Base-by-base conservation (phyloP, 2,797 vertebrate species). In the Tauraco hartlaubi region DNA sequence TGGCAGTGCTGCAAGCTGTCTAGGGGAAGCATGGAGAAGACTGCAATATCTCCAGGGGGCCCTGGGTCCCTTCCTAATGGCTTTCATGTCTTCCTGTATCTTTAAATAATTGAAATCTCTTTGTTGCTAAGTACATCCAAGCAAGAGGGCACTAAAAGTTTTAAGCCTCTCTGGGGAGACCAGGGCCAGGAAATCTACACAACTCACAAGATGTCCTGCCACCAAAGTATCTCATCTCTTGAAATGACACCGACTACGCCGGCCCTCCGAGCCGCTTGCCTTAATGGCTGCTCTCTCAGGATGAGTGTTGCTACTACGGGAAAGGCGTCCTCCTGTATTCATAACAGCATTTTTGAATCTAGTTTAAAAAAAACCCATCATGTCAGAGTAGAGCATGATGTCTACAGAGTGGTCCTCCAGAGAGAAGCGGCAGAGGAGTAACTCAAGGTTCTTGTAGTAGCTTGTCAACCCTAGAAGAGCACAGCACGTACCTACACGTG, bases 31-130 rank as follows among this genome's bases (percentile, higher is more conserved):
- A 37, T 3, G 69, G 66, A 86, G 67, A 90, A 96, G 63, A 6
- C 73, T 80, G 49, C 37, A 56, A 4, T 11, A n/a, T 68, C 93
- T 96, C 81, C 14, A 2, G 31, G 64, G 82, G 87, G 83, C 90
- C 52, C 41, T 41, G 10, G 44, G 90, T 75, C 84, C 88, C 62
- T 37, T 86, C 78, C 59, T 87, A 97, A 96, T 94, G 78, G 95
- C 90, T 95, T 92, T 93, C 84, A 66, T 29, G 44, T 61, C 89
- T 88, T 95, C 89, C 63, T 31, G 41, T 58, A 37, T 15, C 90
- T 71, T 85, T 97, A 74, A 96, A 97, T 94, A 97, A 97, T 95
- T 92, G 74, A 98, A 92, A 82, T 22, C 52, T 54, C 86, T 96
- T 94, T 93, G 76, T 91, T 78, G 73, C 56, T 96, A 92, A 96